Conservation (phyloP, 2,797 vertebrate species). For the Thalassophryne amazonica region DNA sequence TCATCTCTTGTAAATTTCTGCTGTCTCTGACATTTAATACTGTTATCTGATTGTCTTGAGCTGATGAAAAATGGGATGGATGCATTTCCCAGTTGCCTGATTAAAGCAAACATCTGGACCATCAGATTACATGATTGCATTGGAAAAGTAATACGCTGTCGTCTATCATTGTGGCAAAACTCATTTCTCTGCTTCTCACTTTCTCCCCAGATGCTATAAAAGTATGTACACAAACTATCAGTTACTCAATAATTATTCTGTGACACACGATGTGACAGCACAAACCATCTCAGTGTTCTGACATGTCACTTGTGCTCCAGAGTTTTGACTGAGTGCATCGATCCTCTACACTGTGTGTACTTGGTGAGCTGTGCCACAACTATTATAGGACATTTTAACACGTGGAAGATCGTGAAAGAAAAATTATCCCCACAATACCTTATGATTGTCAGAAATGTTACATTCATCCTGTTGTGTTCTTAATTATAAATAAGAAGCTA, state of each 20-base stretch:
- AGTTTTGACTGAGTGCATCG: conserved; percentile 13
- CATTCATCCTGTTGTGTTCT: conserved; percentile 18
- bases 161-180: conserved; percentile 63
- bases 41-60: conserved; percentile 54
- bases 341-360: conserved; percentile 6
- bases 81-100: conserved; percentile 64
- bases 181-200: conserved; percentile 38
- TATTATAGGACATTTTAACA: background rate
- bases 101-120: conserved; percentile 48
- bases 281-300: background rate
- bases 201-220: conserved; percentile 33
- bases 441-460: conserved; percentile 6
- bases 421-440: background rate
- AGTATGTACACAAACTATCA: conserved; percentile 52
- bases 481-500: too few relatives aligned
- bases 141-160: conserved; percentile 53
- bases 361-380: background rate
- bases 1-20: too few relatives aligned
- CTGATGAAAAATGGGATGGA: conserved; percentile 55
- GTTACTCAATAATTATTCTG: conserved; percentile 36
- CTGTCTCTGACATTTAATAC: conserved; percentile 51
- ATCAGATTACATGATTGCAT: conserved; percentile 55
- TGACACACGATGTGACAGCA: conserved; percentile 7
- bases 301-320: background rate
- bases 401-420: conserved; percentile 5